Evolutionary conservation across 30 jellyfish, hydroid and myxozoan species (phyloP).

Genomic region (Morbakka virulenta): DNA sequence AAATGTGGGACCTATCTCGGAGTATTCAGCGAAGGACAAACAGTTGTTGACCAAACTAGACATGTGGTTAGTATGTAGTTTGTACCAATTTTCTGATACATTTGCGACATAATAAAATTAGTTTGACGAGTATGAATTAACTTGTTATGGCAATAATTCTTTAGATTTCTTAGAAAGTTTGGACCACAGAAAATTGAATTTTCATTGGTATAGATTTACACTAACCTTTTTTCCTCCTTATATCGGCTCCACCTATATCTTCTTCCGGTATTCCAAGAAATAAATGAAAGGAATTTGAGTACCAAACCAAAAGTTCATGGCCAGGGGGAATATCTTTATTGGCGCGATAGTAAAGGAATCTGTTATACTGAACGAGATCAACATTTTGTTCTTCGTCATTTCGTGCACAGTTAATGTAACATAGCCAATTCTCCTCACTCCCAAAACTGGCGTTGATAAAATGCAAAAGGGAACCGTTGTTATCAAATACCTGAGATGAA

Average conservation of each 20-base stretch:
- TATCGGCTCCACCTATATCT: no score
- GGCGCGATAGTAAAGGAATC: constrained; percentile 63
- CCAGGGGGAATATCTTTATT: constrained; percentile 72
- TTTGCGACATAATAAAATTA: no score
- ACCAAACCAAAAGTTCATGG: constrained; percentile 85
- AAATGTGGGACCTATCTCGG: no score
- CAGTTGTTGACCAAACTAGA: no score
- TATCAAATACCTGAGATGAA: constrained; percentile 47
- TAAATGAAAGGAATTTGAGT: constrained; percentile 32
- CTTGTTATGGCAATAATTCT: no score
- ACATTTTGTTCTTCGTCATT: constrained; percentile 75
- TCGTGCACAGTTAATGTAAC: constrained; percentile 73
- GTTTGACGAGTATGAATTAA: no score
- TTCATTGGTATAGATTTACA: no score
- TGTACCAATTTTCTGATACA: no score
- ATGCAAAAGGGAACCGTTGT: constrained; percentile 51
- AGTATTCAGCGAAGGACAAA: no score
- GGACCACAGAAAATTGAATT: no score
- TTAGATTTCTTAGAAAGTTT: no score
- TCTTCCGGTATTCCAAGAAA: constrained; percentile 80
- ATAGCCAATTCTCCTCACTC: constrained; percentile 67
- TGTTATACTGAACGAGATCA: constrained; percentile 55
- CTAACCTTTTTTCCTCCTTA: not conserved
- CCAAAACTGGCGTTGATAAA: constrained; percentile 66
- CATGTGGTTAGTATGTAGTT: no score